phyloP scores from a whole-genome alignment of 2,113 vertebrate species.

The Aythya baeri region DNA sequence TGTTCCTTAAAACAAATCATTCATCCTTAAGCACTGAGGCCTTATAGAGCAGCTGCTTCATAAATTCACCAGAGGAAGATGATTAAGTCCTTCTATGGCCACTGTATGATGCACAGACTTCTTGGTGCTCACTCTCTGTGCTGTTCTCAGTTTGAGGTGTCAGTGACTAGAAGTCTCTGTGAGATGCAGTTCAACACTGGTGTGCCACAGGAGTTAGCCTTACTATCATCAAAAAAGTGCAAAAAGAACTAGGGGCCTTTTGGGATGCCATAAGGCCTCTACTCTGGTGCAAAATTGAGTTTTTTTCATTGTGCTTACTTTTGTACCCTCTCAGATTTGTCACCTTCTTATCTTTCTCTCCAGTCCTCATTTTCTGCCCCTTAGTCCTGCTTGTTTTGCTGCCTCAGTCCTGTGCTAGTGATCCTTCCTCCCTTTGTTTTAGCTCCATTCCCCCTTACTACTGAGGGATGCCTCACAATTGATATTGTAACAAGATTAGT shows the following conservation, averaged over 20 bases:
- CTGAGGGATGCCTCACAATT: background rate
- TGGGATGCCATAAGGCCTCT: background rate
- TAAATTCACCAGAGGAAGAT: conserved; percentile 70
- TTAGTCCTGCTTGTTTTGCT: background rate
- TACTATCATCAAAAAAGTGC: background rate
- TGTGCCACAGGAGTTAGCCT: background rate
- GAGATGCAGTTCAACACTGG: background rate
- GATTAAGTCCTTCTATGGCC: conserved; percentile 32
- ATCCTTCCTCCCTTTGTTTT: background rate
- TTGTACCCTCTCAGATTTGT: background rate
- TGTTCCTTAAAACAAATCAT: conserved; percentile 57
- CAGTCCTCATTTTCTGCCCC: background rate
- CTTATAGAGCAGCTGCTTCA: conserved; percentile 42
- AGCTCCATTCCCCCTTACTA: background rate
- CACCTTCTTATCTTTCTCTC: background rate
- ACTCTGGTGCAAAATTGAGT: background rate
- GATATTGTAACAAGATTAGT: background rate
- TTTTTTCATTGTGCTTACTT: background rate
- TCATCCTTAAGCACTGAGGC: conserved; percentile 51
- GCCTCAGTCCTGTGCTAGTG: background rate
- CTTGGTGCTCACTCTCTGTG: background rate
- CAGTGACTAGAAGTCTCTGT: background rate
- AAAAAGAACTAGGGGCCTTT: background rate
- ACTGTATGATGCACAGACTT: background rate
- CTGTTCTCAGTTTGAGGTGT: conserved; percentile 19